phyloP scores from a whole-genome alignment of 2,797 vertebrate genomes.

The Rhyacichthys aspro region DNA sequence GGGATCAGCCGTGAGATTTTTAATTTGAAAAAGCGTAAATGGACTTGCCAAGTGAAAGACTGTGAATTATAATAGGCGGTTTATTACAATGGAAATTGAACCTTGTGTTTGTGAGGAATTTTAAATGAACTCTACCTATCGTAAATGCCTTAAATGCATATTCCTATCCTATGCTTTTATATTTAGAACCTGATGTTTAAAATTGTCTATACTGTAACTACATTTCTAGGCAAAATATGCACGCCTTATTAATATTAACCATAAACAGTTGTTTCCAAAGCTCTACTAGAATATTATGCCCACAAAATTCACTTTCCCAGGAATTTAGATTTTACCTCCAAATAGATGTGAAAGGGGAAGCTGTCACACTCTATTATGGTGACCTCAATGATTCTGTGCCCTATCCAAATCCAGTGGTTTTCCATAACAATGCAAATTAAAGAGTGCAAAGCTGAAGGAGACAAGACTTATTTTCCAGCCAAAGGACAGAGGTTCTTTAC shows the following conservation, averaged over 20 bases:
- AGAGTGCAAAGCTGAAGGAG: slow-evolving; percentile 73
- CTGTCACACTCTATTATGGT: slow-evolving; percentile 80
- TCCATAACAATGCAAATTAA: slow-evolving; percentile 81
- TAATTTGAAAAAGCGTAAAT: slow-evolving; percentile 75
- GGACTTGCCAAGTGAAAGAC: slow-evolving; percentile 62
- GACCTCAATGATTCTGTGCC: slow-evolving; percentile 78
- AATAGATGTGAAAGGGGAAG: slow-evolving; percentile 76
- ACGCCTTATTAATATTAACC: slow-evolving; percentile 27
- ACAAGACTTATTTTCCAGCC: slow-evolving; percentile 74
- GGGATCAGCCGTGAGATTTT: slow-evolving; percentile 75
- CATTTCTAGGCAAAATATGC: slow-evolving; percentile 18
- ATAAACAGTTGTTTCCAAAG: slow-evolving; percentile 65
- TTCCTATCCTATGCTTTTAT: no score
- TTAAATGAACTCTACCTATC: no score
- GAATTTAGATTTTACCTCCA: slow-evolving; percentile 78
- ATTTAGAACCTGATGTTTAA: no score
- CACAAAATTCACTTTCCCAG: slow-evolving; percentile 73
- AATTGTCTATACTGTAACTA: no score
- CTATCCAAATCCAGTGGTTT: slow-evolving; percentile 77
- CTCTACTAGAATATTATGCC: slow-evolving; percentile 51
- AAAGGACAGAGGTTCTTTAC: slow-evolving; percentile 70
- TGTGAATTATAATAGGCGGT: slow-evolving; percentile 65
- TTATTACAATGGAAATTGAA: no score
- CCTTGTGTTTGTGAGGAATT: no score
- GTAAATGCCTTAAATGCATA: no score